phyloP scores from a whole-genome alignment of 2,797 vertebrate genomes.

The Serranus cabrilla region DNA sequence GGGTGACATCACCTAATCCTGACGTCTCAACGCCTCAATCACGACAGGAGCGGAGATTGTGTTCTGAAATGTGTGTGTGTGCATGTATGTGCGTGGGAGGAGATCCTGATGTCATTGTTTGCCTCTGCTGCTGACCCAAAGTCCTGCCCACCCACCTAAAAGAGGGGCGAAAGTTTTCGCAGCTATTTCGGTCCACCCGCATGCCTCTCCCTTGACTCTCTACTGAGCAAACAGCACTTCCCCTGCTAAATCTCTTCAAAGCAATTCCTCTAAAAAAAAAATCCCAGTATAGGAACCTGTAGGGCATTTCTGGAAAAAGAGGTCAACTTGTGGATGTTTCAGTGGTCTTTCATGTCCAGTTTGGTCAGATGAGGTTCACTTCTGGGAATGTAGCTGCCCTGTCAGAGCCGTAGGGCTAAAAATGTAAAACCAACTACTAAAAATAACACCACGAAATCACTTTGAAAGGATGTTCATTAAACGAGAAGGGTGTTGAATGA shows the following conservation, averaged over 20 bases:
- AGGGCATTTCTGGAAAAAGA: slow-evolving; percentile 40
- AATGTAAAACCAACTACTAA: slow-evolving; percentile 9
- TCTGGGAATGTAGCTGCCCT: slow-evolving; percentile 23
- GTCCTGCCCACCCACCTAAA: slow-evolving; percentile 63
- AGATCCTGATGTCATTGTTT: slow-evolving; percentile 75
- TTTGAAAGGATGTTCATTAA: slow-evolving; percentile 12
- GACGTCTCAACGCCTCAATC: slow-evolving; percentile 51
- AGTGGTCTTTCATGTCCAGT: slow-evolving; percentile 31
- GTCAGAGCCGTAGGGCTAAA: slow-evolving; percentile 8
- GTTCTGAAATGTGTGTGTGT: slow-evolving; percentile 16
- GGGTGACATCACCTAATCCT: slow-evolving; percentile 81
- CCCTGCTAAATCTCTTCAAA: slow-evolving; percentile 64
- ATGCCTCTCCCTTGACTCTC: slow-evolving; percentile 53
- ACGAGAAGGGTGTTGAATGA: slow-evolving; percentile 1
- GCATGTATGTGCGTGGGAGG: slow-evolving; percentile 23
- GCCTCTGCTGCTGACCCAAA: slow-evolving; percentile 25
- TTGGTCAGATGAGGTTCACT: slow-evolving; percentile 31
- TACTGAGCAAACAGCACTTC: slow-evolving; percentile 70
- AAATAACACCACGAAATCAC: slow-evolving; percentile 11
- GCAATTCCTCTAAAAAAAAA: slow-evolving; percentile 38
- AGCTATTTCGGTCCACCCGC: slow-evolving; percentile 74
- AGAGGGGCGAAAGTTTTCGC: slow-evolving; percentile 51
- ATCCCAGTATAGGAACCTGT: slow-evolving; percentile 34
- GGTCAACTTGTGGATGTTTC: slow-evolving; percentile 32
- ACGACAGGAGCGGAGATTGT: slow-evolving; percentile 27